These are phyloP conservation scores for Platynereis dumerilii DNA, from an alignment of 2,888 invertebrate species.

Conservation along the genomic window DNA sequence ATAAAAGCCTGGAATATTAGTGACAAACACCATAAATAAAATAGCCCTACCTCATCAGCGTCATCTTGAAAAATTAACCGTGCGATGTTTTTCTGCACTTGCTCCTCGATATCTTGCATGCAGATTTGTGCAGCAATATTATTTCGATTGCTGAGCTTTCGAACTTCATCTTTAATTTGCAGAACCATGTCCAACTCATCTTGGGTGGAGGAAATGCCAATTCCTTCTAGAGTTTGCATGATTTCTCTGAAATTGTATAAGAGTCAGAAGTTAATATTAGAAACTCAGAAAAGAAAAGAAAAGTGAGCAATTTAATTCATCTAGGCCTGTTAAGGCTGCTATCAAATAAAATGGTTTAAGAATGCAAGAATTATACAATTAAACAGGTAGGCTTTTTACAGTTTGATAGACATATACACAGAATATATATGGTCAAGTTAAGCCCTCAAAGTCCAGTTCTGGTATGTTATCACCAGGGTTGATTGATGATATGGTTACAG, in stretches of 20 bases:
- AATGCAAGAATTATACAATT: no score
- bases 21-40: no score
- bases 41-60: background rate
- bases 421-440: no score
- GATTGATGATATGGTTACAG: no score
- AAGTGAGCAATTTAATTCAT: background rate
- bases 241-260: constrained; percentile 50
- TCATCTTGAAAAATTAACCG: constrained; percentile 45
- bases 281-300: background rate
- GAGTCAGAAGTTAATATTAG: background rate
- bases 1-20: no score
- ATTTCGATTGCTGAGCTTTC: constrained; percentile 54
- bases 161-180: constrained; percentile 60
- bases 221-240: constrained; percentile 48
- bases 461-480: no score
- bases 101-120: constrained; percentile 51
- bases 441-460: no score
- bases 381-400: no score
- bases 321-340: background rate
- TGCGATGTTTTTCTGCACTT: constrained; percentile 45
- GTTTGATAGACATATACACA: no score
- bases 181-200: constrained; percentile 60
- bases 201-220: constrained; percentile 55
- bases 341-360: background rate
- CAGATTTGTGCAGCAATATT: constrained; percentile 56